phyloP scores from a whole-genome alignment of 2,113 vertebrate species.

The Heteronetta atricapilla region DNA sequence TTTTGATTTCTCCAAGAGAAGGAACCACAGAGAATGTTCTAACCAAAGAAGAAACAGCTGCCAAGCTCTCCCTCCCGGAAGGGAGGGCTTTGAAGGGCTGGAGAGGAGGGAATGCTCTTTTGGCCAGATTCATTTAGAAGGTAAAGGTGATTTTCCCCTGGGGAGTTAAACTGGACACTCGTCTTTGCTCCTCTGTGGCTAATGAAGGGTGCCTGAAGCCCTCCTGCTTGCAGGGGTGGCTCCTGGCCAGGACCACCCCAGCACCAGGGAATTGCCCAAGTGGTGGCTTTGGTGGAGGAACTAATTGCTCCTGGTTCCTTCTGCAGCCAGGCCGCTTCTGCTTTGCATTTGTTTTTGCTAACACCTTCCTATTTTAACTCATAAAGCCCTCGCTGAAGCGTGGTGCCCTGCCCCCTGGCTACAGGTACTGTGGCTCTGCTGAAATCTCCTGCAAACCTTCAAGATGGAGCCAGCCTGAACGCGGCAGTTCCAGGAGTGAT shows the following conservation, averaged over 20 bases:
- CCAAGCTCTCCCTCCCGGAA: not conserved
- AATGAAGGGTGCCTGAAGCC: not conserved
- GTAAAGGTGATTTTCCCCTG: not conserved
- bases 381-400: conserved; percentile 12
- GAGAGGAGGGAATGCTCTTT: not conserved
- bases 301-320: not conserved
- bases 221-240: not conserved
- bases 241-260: not conserved
- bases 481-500: not conserved
- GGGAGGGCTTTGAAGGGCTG: not conserved
- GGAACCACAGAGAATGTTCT: not conserved
- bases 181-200: not conserved
- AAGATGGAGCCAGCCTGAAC: not conserved
- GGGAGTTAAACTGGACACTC: not conserved
- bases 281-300: not conserved
- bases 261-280: not conserved
- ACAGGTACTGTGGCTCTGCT: not conserved
- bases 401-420: not conserved
- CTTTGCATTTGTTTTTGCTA: conserved; percentile 23
- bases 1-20: conserved; percentile 14
- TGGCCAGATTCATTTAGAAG: not conserved
- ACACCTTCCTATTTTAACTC: conserved; percentile 39
- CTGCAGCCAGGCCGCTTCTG: conserved; percentile 16
- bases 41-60: not conserved
- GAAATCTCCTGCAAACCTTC: not conserved